Percentiles rank a stretch among this genome's conserved stretches.
Conservation (phyloP, 1,140 invertebrate genomes). For the Amphibalanus amphitrite region DNA sequence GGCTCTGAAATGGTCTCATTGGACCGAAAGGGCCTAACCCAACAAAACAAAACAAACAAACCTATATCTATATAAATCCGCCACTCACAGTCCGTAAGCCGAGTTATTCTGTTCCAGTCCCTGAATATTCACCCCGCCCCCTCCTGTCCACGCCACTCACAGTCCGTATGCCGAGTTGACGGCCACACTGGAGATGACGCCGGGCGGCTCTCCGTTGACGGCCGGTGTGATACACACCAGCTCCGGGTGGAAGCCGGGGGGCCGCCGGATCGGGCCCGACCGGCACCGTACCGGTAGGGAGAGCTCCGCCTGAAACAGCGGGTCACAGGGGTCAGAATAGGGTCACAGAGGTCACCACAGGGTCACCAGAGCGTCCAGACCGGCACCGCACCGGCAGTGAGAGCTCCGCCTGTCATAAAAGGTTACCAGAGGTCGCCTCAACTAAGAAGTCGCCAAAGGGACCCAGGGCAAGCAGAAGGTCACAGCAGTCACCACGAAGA, state of each 20-base stretch:
- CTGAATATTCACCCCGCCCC: no score
- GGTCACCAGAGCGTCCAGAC: not conserved
- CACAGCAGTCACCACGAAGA: no score
- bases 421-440: no score
- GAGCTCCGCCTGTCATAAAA: not conserved
- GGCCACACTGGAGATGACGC: conserved; percentile 68
- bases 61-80: no score
- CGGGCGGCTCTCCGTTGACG: conserved; percentile 54
- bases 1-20: no score
- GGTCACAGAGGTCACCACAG: not conserved
- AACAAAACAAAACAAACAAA: no score
- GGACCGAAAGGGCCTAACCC: no score
- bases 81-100: no score
- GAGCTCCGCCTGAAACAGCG: conserved; percentile 11
- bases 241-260: conserved; percentile 84
- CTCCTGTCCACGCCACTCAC: no score
- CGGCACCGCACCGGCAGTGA: conserved; percentile 8
- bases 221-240: conserved; percentile 75
- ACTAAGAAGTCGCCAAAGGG: no score
- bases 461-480: no score
- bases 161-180: conserved; percentile 92
- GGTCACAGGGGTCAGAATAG: not conserved
- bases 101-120: no score
- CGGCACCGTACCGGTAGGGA: conserved; percentile 44
- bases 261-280: conserved; percentile 54